These are phyloP conservation scores for Drosophila pachea DNA, from an alignment of 1,140 invertebrate species.

Conservation along the genomic window DNA sequence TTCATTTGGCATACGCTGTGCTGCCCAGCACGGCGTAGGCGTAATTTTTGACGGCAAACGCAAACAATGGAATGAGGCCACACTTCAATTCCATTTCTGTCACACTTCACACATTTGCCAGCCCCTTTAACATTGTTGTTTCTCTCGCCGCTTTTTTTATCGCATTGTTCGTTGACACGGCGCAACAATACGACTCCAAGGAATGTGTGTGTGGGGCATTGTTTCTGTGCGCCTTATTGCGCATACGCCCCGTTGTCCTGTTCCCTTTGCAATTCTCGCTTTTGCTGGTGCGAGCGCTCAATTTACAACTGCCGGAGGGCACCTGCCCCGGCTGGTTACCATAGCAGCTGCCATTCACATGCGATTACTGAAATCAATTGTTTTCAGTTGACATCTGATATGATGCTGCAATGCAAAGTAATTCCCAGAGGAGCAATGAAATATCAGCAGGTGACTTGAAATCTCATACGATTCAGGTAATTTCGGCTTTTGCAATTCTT, in stretches of 20 bases:
- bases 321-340: constrained; percentile 4
- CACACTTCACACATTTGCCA: constrained; percentile 19
- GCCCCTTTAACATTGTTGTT: constrained; percentile 2
- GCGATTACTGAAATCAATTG: constrained; percentile 14
- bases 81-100: constrained; percentile 34
- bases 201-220: constrained; percentile 12
- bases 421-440: constrained; percentile 4
- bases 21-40: constrained; percentile 33
- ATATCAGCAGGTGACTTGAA: neutral
- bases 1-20: constrained; percentile 30
- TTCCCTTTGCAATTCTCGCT: constrained; percentile 13
- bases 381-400: neutral
- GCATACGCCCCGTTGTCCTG: constrained; percentile 46
- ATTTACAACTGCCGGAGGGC: constrained; percentile 50
- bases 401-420: neutral
- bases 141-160: neutral
- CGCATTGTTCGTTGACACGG: neutral
- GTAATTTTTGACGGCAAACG: constrained; percentile 29
- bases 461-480: neutral
- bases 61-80: constrained; percentile 18
- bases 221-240: constrained; percentile 48
- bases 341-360: constrained; percentile 9
- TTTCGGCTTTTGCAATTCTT: neutral
- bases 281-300: constrained; percentile 23
- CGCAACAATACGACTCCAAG: constrained; percentile 35